phyloP scores from a whole-genome alignment of 2,797 vertebrate species.

The Discoglossus pictus region DNA sequence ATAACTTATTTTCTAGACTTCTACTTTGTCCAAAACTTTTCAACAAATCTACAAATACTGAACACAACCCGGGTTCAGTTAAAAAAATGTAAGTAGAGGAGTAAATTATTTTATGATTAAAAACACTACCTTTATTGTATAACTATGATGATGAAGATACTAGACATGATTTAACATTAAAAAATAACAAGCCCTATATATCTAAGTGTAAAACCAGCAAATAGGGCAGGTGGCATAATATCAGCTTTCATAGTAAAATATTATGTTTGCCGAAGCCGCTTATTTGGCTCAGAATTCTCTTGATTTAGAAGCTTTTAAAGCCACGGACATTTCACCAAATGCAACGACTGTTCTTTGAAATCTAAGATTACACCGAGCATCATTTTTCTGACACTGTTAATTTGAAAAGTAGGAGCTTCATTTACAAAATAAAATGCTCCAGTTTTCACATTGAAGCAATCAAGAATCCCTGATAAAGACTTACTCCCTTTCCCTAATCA shows the following conservation, averaged over 20 bases:
- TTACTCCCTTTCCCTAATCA: slow-evolving; percentile 49
- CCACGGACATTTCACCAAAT: slow-evolving; percentile 6
- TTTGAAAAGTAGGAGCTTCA: slow-evolving; percentile 43
- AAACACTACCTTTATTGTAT: no score
- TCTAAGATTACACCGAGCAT: slow-evolving; percentile 23
- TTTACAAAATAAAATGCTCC: slow-evolving; percentile 40
- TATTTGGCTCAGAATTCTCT: slow-evolving; percentile 28
- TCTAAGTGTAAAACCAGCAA: slow-evolving; percentile 21
- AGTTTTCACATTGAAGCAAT: slow-evolving; percentile 38
- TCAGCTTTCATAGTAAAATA: slow-evolving; percentile 21
- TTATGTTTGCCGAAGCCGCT: slow-evolving; percentile 20
- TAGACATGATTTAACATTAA: slow-evolving; percentile 26
- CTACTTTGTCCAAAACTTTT: no score
- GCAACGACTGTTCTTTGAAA: neutral
- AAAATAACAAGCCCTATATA: slow-evolving; percentile 31
- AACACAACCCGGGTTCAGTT: no score
- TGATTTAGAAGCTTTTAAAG: slow-evolving; percentile 12
- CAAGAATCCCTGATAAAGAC: slow-evolving; percentile 30
- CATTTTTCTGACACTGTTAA: slow-evolving; percentile 40
- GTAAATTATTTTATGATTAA: no score
- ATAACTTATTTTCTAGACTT: no score
- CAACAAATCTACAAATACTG: no score
- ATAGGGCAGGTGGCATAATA: slow-evolving; percentile 12
- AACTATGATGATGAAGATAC: no score
- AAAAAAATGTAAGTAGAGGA: no score